Percentiles rank a stretch among this genome's conserved stretches.
Evolutionary conservation across 1,140 invertebrate genomes (phyloP).

Genomic region (Brachystomella parvula): DNA sequence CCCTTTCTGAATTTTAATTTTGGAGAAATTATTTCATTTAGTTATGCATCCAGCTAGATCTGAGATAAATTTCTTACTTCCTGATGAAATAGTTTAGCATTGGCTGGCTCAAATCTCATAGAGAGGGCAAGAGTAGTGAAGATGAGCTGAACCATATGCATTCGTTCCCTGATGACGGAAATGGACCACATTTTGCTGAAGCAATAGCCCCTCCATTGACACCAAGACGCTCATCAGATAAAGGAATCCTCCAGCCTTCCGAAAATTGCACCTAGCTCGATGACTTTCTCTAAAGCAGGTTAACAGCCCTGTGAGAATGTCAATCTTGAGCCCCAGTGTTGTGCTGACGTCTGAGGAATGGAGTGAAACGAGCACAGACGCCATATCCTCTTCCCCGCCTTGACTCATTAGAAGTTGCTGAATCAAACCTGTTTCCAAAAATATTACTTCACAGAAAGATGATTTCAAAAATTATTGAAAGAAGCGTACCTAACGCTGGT

Average conservation of each 20-base stretch:
- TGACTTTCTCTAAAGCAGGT: constrained; percentile 88
- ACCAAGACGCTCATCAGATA: constrained; percentile 94
- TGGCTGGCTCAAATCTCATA: constrained; percentile 97
- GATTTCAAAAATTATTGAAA: not conserved
- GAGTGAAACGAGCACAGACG: constrained; percentile 78
- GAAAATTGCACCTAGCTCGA: constrained; percentile 88
- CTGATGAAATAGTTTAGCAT: constrained; percentile 95
- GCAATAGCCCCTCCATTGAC: constrained; percentile 76
- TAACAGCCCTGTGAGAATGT: constrained; percentile 81
- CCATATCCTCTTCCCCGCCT: constrained; percentile 92
- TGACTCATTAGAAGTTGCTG: constrained; percentile 60
- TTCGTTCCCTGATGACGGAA: constrained; percentile 46
- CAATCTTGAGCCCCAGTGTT: constrained; percentile 73
- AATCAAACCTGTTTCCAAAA: constrained; percentile 38
- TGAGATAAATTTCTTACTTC: constrained; percentile 56
- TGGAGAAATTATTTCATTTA: not conserved
- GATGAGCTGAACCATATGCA: constrained; percentile 44
- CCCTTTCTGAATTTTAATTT: too few relatives aligned
- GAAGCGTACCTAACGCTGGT: constrained; percentile 21
- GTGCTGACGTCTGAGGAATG: constrained; percentile 67
- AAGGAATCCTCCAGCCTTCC: constrained; percentile 95
- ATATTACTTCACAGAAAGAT: not conserved
- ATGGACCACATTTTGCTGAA: constrained; percentile 45
- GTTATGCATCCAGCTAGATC: not conserved
- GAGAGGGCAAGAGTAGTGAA: constrained; percentile 91